Percentiles rank a stretch among this genome's conserved stretches.
Conservation (phyloP, 2,888 invertebrate species). For the Pilophorus perplexus region DNA sequence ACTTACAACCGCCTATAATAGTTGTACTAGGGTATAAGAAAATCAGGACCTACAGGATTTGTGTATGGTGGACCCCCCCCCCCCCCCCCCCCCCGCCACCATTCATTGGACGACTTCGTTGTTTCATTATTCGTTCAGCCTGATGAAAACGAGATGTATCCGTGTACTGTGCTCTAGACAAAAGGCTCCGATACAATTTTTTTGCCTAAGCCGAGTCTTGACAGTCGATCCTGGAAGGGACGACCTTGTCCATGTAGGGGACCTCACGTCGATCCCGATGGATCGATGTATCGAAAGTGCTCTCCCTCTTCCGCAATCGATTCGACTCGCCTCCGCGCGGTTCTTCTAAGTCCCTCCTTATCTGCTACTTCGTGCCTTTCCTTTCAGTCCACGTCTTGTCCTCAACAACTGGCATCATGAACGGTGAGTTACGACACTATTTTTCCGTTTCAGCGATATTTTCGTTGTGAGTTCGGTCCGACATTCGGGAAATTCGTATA, state of each 20-base stretch:
- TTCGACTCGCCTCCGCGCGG: conserved; percentile 24
- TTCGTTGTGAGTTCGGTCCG: too few species aligned
- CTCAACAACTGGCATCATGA: conserved; percentile 32
- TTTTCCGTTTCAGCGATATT: background rate
- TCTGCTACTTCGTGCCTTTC: conserved; percentile 12
- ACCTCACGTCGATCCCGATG: background rate
- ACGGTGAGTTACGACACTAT: conserved; percentile 5
- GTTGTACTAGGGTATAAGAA: too few species aligned
- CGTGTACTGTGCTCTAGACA: too few species aligned
- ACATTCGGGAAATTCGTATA: too few species aligned
- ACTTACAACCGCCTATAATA: too few species aligned
- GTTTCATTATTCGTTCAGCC: too few species aligned
- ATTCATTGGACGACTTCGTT: too few species aligned
- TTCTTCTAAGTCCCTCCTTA: conserved; percentile 21
- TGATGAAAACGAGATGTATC: too few species aligned
- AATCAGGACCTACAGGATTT: too few species aligned
- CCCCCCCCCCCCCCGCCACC: too few species aligned
- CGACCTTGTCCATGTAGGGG: conserved; percentile 30
- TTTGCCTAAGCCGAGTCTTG: background rate
- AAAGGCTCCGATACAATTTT: too few species aligned
- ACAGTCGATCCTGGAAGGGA: background rate
- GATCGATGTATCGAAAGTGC: conserved; percentile 5
- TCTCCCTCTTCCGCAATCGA: conserved; percentile 25
- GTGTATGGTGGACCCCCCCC: too few species aligned
- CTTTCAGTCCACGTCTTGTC: background rate